Evolutionary conservation across 92 coral and sea anemone genomes (phyloP), one percentile per base, ranked within the genome.

Genomic region (Porites cylindrica): DNA sequence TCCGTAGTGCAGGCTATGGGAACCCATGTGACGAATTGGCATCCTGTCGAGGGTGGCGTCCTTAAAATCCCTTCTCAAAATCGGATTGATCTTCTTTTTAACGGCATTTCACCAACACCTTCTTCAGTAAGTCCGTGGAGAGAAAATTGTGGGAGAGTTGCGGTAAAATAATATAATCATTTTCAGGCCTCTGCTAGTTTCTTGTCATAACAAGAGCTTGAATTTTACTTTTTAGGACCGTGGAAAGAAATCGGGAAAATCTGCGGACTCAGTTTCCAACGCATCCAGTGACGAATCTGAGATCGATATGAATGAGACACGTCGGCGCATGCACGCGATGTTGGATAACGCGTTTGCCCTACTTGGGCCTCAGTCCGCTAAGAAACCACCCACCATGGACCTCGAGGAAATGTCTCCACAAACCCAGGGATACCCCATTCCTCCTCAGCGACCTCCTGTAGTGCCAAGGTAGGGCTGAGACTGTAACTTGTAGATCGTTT

Each of bases 281-380:
- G 54, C 75, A 10, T 85, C 90, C 18, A 81, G 93, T 77, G 93
- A 85, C 21, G 99, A 97, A 18, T 97, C 99, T 12, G 93, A 91
- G 17, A 92, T 97, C 74, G 94, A 96, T 86, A 97, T 97, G 99
- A 94, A 91, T 10, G 99, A 97, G 79, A 96, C 99, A 17, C 93
- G 98, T 10, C 87, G 93, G 32, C 95, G 99, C 74, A 96, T 95
- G 98, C 98, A 96, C 86, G 85, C 92, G 7, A 92, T 97, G 56
- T 84, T 97, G 17, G 99, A 97, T 89, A 98, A 94, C 90, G 99
- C 99, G 17, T 97, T 97, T 89, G 68, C 98, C 20, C 72, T 96
- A 66, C 88, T 97, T 77, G 98, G 93, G 67, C 94, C 98, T 9
- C 90, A 81, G 64, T 72, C 72, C 54, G 76, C 96, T 54, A 93